These are phyloP conservation scores for Pyrgus malvae DNA, from an alignment of 2,888 invertebrate species.

Conservation along the genomic window DNA sequence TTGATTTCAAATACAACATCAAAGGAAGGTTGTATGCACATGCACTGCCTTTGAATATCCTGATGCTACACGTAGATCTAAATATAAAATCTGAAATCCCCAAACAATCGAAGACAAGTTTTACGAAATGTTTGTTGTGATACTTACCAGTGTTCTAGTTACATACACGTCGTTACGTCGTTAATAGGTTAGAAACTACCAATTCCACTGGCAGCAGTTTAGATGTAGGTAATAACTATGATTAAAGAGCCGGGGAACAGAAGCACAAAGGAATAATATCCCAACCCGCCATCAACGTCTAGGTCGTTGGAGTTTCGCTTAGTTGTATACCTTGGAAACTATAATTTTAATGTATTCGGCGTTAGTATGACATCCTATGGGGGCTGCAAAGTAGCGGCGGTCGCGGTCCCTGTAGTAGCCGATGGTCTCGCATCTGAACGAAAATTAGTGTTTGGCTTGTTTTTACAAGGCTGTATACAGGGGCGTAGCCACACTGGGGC, in stretches of 20 bases:
- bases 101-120: too few relatives aligned
- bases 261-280: conserved; percentile 76
- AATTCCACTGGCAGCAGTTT: conserved; percentile 38
- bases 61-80: too few relatives aligned
- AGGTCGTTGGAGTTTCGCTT: conserved; percentile 52
- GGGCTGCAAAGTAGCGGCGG: conserved; percentile 50
- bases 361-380: conserved; percentile 60
- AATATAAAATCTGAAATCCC: too few relatives aligned
- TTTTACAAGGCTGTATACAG: neutral
- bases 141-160: conserved; percentile 12
- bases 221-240: conserved; percentile 69
- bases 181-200: conserved; percentile 36
- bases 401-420: conserved; percentile 50
- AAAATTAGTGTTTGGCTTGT: neutral
- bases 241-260: conserved; percentile 63
- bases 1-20: too few relatives aligned
- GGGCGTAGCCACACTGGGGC: neutral
- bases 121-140: neutral
- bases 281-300: conserved; percentile 62
- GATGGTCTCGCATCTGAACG: conserved; percentile 27
- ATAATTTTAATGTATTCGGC: conserved; percentile 78
- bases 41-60: too few relatives aligned
- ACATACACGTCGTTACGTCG: conserved; percentile 29
- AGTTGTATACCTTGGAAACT: conserved; percentile 61
- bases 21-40: too few relatives aligned